A percentile compares a stretch with the other conserved stretches of the same genome.
Conservation (phyloP, 1,140 invertebrate species). For the Bombus haemorrhoidalis region DNA sequence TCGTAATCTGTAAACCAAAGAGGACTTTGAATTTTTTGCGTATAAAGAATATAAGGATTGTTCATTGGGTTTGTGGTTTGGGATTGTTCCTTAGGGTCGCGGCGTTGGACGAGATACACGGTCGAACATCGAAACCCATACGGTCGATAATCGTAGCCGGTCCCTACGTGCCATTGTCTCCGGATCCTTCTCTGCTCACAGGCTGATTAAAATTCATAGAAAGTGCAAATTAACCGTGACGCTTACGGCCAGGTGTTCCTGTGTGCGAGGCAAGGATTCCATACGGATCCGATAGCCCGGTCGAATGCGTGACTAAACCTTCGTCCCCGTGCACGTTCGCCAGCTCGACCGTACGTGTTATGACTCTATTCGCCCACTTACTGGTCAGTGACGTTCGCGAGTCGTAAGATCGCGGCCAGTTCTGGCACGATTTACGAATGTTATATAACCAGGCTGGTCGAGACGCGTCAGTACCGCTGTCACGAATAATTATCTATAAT, state of each 20-base stretch:
- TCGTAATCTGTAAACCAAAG: background rate
- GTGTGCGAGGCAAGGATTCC: conserved; percentile 52
- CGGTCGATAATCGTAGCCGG: conserved; percentile 21
- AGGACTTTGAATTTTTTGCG: conserved; percentile 1
- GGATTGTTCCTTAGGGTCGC: background rate
- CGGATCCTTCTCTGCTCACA: conserved; percentile 42
- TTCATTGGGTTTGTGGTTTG: background rate
- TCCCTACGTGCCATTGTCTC: conserved; percentile 65
- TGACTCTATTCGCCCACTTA: conserved; percentile 53
- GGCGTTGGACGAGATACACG: background rate
- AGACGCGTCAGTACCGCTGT: conserved; percentile 2
- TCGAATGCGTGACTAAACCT: conserved; percentile 66
- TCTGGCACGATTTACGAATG: conserved; percentile 50
- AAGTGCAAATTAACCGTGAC: conserved; percentile 76
- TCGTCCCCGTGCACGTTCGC: conserved; percentile 18
- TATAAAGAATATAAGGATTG: background rate
- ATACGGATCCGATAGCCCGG: conserved; percentile 59
- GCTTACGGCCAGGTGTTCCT: conserved; percentile 69
- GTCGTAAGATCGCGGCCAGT: conserved; percentile 24
- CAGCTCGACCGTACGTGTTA: conserved; percentile 32
- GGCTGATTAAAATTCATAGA: conserved; percentile 77
- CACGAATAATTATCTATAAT: conserved; percentile 42
- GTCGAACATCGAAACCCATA: background rate
- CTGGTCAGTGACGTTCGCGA: conserved; percentile 51
- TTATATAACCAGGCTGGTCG: conserved; percentile 43